These are phyloP conservation scores for Odontophorus gujanensis DNA, from an alignment of 2,113 vertebrate species.

Conservation along the genomic window DNA sequence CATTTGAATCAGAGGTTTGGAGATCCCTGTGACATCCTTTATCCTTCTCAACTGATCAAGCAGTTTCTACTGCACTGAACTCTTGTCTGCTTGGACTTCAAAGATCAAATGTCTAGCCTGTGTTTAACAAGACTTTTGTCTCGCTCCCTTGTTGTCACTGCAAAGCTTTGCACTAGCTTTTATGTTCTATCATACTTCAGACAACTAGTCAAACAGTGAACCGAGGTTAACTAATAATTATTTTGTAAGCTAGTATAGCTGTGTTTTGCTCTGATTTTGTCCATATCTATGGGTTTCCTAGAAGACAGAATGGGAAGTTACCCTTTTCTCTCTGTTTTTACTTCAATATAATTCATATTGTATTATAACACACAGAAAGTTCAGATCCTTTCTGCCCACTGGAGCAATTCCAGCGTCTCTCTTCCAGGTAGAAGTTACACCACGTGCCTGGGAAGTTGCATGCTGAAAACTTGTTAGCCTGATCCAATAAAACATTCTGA, in stretches of 20 bases:
- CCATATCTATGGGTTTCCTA: rapidly evolving
- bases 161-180: neutral
- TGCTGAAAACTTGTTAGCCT: neutral
- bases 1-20: neutral
- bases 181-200: neutral
- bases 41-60: neutral
- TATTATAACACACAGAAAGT: neutral
- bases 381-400: neutral
- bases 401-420: neutral
- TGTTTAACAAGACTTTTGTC: neutral
- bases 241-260: neutral
- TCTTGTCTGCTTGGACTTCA: neutral
- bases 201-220: neutral
- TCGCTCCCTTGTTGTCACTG: neutral
- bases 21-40: neutral
- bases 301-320: neutral
- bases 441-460: neutral
- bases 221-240: neutral
- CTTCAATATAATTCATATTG: neutral
- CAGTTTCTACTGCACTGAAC: neutral
- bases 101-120: neutral
- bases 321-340: neutral
- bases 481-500: neutral
- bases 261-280: neutral
- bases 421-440: neutral